Base-by-base conservation (phyloP, 2,888 invertebrate species). In the Plagiodera versicolora region DNA sequence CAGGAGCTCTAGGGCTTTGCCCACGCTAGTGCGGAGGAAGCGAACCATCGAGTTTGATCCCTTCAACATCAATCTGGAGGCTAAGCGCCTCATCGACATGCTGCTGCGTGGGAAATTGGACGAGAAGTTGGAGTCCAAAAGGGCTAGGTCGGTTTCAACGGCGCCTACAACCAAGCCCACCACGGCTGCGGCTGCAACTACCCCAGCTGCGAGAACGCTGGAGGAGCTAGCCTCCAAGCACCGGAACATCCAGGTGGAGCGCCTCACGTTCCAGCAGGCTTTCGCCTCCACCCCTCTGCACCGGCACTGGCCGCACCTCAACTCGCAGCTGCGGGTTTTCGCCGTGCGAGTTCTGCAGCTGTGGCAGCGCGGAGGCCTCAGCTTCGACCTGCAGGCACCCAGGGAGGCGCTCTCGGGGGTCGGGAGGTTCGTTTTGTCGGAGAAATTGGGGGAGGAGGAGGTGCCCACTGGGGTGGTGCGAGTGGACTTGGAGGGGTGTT, bases 291-390 rank as follows among this genome's bases (percentile, higher is more conserved):
- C 84, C 1, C 84, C 84, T 0, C 72, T 86, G 46, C 79, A 78
- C 60, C 78, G 77, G 50, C 81, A 78, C 53, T 86, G 85, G 85
- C 79, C 75, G 60, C 75, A 73, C 20, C 77, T 85, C 53, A 82
- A 83, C n/a, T 65, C 73, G 0, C 68, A 77, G 6, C 79, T 82
- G 61, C 70, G 83, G 16, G 70, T 82, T 17, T 85, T 86, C 70
- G 84, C 85, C 45, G 77, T 82, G 0, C 78, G 86, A 67, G 76
- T 83, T 20, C 77, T 81, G 61, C 79, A 83, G 46, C 77, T 86
- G 20, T 86, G 85, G 85, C 81, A 84, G 70, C 79, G 79, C 64
- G 85, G 84, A 8, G 86, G 86, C 1, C 77, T 86, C 8, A 77
- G 75, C 56, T 80, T 78, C 60, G 75, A 75, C 56, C 64, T 76